Base-by-base conservation (phyloP, 2,797 vertebrate species). In the Eupleurogrammus muticus region DNA sequence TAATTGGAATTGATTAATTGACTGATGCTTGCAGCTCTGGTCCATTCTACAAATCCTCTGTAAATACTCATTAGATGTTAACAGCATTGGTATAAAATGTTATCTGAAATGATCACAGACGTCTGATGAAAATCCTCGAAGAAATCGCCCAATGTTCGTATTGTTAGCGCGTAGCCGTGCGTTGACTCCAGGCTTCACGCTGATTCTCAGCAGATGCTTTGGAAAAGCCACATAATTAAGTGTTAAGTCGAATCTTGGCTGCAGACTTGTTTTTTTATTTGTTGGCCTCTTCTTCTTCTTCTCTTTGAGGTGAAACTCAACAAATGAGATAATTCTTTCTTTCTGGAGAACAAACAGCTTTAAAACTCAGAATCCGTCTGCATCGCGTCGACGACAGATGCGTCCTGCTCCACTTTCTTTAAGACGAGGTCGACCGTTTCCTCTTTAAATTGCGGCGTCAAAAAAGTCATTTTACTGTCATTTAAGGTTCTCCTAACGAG, bases 401-500 rank as follows among this genome's bases (percentile, higher is more conserved):
- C 28, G 28, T 28, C n/a, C n/a, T n/a, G 16, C 77, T 78, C 70
- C 78, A 55, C 74, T 77, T 56, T 36, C 73, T 50, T 57, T 34
- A 51, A 16, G 52, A 62, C 65, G 47, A 66, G 62, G 65, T n/a
- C 34, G 60, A 60, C 73, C 19, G 59, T 54, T 66, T 63, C 70
- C 44, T 66, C 59, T 78, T 66, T 52, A 72, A 28, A n/a, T n/a
- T n/a, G n/a, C n/a, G n/a, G n/a, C n/a, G n/a, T n/a, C n/a, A 70
- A 61, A 71, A 7, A 72, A 79, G 59, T 82, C 74, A 46, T 72
- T 82, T 75, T 73, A 79, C 51, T 63, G 63, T 82, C 83, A 82
- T 89, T 79, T 86, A 81, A 81, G 82, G 66, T 80, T 82, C 70
- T 87, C 83, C 90, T 77, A 91, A 87, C 88, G 87, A 93, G 76